Evolutionary conservation across 2,113 vertebrate genomes (phyloP).

Genomic region (Smithornis capensis): DNA sequence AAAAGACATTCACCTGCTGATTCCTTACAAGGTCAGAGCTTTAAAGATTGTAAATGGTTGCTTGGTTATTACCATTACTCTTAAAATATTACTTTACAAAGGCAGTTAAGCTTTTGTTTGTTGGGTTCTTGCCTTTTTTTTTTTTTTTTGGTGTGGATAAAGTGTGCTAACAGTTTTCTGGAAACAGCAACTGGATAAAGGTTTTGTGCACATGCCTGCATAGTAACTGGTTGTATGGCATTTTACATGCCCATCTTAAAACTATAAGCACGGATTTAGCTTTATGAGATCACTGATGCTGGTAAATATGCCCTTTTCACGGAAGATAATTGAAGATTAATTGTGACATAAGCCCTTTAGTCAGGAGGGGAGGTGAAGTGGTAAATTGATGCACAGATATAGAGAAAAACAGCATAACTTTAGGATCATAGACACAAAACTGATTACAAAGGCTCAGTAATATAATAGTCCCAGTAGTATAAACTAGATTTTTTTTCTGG

Average conservation of each 20-base stretch:
- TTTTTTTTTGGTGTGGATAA: not conserved
- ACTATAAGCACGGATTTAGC: not conserved
- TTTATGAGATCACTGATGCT: not conserved
- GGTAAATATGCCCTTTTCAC: not conserved
- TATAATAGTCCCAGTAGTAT: not conserved
- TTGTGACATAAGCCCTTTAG: not conserved
- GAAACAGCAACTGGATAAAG: not conserved
- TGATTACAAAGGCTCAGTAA: too few relatives aligned
- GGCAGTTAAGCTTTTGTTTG: not conserved
- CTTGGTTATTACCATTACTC: not conserved
- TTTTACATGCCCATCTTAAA: not conserved
- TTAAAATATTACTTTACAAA: not conserved
- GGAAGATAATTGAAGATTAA: not conserved
- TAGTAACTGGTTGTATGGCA: not conserved
- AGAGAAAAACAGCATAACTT: not conserved
- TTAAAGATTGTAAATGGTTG: not conserved
- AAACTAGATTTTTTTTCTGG: too few relatives aligned
- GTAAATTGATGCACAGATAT: slow-evolving; percentile 10
- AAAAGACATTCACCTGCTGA: not conserved
- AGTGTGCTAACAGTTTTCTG: not conserved
- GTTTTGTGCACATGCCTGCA: fast-evolving
- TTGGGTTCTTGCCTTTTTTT: not conserved
- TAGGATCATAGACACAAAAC: not conserved
- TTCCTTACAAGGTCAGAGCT: not conserved
- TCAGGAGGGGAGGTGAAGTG: not conserved